Conservation (phyloP, 2,797 vertebrate species). For the Spheniscus humboldti region DNA sequence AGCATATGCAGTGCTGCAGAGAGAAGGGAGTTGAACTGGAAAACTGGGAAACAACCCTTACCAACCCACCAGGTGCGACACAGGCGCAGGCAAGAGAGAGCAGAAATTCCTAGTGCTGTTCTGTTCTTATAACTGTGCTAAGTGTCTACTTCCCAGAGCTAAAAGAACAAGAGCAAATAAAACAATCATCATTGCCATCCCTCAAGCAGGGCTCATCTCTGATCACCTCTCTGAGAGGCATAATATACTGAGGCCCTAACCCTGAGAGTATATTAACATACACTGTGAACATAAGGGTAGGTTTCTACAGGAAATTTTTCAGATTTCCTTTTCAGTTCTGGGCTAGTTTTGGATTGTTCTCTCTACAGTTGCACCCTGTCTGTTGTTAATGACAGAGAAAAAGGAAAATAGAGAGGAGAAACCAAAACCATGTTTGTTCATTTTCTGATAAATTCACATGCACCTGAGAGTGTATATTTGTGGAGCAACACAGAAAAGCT, state of each 20-base stretch:
- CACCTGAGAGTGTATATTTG: not conserved
- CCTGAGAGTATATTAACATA: not conserved
- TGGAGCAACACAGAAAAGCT: not conserved
- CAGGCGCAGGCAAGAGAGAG: not conserved
- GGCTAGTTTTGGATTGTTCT: not conserved
- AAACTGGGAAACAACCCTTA: not conserved
- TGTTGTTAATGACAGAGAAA: not conserved
- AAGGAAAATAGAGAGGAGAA: not conserved
- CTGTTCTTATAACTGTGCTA: fast-evolving
- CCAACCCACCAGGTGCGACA: not conserved
- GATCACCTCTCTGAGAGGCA: not conserved
- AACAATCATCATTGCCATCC: fast-evolving
- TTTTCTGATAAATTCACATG: not conserved
- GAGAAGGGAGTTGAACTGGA: not conserved
- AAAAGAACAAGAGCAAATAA: not conserved
- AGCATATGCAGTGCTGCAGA: fast-evolving
- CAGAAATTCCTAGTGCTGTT: not conserved
- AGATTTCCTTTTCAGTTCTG: not conserved
- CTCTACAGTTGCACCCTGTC: not conserved
- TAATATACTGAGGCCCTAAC: not conserved
- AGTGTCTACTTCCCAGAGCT: not conserved
- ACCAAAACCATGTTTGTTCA: not conserved
- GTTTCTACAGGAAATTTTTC: not conserved
- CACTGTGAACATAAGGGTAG: not conserved
- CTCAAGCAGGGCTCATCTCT: not conserved